Base-by-base conservation (phyloP, 2,888 invertebrate species). In the Diabrotica balteata region DNA sequence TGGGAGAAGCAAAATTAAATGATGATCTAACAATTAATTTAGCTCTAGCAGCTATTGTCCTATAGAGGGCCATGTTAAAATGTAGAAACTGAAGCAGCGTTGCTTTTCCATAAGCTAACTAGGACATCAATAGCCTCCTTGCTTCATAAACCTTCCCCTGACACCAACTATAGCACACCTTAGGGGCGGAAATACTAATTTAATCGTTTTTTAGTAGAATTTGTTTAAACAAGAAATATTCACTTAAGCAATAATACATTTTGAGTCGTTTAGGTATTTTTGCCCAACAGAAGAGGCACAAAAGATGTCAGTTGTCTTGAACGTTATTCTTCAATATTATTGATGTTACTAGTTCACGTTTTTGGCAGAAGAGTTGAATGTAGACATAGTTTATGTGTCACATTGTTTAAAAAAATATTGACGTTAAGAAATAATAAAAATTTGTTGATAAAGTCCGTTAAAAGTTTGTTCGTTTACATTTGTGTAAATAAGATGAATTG, bases 401-500 rank as follows among this genome's bases (percentile, higher is more conserved):
- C 51, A 61, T 52, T 52, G 59, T 64, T 64, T 57, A 64, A 64
- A 61, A 61, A 64, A 51, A 58, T 64, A 47, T 62, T 62, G 17
- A 55, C 47, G 64, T 64, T 63, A 63, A 55, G 53, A 62, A 61
- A 10, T 49, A 57, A 51, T 55, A 51, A 63, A 64, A 64, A 59
- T 44, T 32, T 63, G 58, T 57, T 63, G 22, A 53, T 32, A 32
- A 32, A 32, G 32, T 32, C 32, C 32, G 32, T 32, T 32, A 32
- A 32, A 32, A 32, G 32, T 32, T 32, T 32, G 32, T 32, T 32
- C 32, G 32, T 32, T 32, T 32, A 32, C 53, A 57, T 58, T 43
- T 11, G 49, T 76, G 75, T 74, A 75, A 66, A 75, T 74, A 73
- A 63, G 65, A 68, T 66, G 73, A 73, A 63, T 67, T 68, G 66